Conservation (phyloP, 2,797 vertebrate genomes). For the Pogonophryne albipinna region DNA sequence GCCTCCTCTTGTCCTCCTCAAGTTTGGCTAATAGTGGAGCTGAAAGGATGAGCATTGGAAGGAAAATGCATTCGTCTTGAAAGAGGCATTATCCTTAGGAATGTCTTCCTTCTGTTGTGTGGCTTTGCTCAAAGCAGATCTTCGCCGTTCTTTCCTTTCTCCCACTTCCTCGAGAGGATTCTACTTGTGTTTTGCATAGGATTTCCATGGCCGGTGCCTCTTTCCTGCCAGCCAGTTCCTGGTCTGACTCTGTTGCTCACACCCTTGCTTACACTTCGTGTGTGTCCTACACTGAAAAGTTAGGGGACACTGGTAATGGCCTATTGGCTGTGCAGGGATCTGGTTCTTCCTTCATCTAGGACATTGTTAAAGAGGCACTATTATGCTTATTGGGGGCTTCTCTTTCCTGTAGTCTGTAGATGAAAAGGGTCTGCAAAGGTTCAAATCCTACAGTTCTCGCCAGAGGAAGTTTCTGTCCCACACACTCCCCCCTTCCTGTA, state of each 20-base stretch:
- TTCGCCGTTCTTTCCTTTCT: slow-evolving; percentile 34
- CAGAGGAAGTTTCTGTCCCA: too few species aligned
- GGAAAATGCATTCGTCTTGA: slow-evolving; percentile 1
- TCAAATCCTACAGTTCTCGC: too few species aligned
- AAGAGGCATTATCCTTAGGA: slow-evolving; percentile 43
- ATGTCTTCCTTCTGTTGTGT: slow-evolving; percentile 39
- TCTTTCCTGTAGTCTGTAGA: too few species aligned
- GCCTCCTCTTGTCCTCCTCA: slow-evolving; percentile 34
- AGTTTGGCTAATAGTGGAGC: slow-evolving; percentile 7
- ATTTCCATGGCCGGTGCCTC: slow-evolving; percentile 66
- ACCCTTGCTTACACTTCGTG: slow-evolving; percentile 7
- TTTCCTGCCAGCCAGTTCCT: slow-evolving; percentile 58
- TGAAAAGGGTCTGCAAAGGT: too few species aligned
- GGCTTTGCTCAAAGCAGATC: slow-evolving; percentile 29
- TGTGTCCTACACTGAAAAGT: background rate
- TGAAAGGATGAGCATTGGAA: slow-evolving; percentile 25
- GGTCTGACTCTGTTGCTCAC: slow-evolving; percentile 11
- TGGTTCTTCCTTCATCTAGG: too few species aligned
- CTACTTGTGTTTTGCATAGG: slow-evolving; percentile 65
- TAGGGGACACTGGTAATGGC: too few species aligned
- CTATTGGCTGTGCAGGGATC: too few species aligned
- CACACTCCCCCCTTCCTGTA: too few species aligned
- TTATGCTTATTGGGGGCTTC: too few species aligned
- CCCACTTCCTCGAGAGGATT: slow-evolving; percentile 56
- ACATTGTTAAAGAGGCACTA: too few species aligned